Conservation (phyloP, 2,797 vertebrate genomes). For the Centropyge bicolor region DNA sequence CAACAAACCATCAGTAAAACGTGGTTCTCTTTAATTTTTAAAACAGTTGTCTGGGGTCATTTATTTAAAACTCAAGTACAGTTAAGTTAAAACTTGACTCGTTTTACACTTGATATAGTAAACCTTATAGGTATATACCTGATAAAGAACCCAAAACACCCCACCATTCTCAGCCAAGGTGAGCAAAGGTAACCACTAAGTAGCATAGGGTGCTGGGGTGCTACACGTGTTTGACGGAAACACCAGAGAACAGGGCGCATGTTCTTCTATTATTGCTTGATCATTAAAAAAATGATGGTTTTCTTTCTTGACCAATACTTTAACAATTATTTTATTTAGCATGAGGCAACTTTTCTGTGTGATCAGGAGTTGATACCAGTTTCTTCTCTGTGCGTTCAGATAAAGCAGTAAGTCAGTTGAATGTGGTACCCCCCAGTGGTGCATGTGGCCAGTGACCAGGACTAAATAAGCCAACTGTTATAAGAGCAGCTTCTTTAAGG, state of each 20-base stretch:
- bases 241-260: not conserved
- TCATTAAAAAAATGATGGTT: not conserved
- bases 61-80: too few relatives aligned
- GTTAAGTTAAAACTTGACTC: too few relatives aligned
- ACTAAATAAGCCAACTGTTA: not conserved
- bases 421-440: not conserved
- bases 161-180: too few relatives aligned
- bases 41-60: too few relatives aligned
- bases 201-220: too few relatives aligned
- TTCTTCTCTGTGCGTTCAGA: not conserved
- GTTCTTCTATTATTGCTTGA: not conserved
- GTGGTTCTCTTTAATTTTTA: too few relatives aligned
- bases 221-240: not conserved
- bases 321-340: not conserved
- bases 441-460: not conserved
- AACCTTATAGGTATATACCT: too few relatives aligned
- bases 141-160: too few relatives aligned
- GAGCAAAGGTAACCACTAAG: too few relatives aligned
- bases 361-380: not conserved
- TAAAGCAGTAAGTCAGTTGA: slow-evolving; percentile 3
- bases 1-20: too few relatives aligned
- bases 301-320: not conserved
- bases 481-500: too few relatives aligned
- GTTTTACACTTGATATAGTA: too few relatives aligned
- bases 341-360: slow-evolving; percentile 18